Evolutionary conservation across 2,797 vertebrate species (phyloP).

Genomic region (Cheirogaleus major): DNA sequence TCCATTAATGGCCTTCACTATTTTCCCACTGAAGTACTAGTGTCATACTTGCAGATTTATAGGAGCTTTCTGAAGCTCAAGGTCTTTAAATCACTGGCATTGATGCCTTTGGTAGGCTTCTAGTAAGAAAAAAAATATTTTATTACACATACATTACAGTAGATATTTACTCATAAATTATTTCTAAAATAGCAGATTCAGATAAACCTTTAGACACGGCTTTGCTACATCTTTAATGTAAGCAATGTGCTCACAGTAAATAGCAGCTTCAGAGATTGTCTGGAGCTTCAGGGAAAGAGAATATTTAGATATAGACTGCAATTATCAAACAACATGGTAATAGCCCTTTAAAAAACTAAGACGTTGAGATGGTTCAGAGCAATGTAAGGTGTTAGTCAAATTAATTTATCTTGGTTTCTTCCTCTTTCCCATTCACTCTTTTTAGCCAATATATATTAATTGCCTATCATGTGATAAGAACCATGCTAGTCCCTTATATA

Average conservation of each 20-base stretch:
- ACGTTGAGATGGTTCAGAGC: background rate
- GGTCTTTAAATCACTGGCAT: background rate
- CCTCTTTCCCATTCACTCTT: background rate
- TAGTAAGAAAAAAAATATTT: background rate
- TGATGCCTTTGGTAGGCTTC: background rate
- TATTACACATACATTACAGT: background rate
- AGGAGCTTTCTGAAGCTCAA: background rate
- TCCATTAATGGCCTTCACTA: background rate
- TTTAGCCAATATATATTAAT: background rate
- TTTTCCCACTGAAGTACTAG: background rate
- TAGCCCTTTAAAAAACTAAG: background rate
- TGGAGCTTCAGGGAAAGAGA: background rate
- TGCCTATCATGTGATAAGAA: background rate
- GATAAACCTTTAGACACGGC: background rate
- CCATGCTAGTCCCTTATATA: background rate
- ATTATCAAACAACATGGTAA: background rate
- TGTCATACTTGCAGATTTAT: background rate
- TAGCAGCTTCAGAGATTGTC: background rate
- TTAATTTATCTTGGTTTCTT: background rate
- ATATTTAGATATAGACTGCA: background rate
- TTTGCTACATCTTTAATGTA: slow-evolving; percentile 9
- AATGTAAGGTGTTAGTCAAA: background rate
- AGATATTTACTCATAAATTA: background rate
- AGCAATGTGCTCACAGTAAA: background rate
- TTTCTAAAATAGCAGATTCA: slow-evolving; percentile 1